These are phyloP conservation scores for Melanotus villosus DNA, from an alignment of 2,888 invertebrate genomes.

Conservation along the genomic window DNA sequence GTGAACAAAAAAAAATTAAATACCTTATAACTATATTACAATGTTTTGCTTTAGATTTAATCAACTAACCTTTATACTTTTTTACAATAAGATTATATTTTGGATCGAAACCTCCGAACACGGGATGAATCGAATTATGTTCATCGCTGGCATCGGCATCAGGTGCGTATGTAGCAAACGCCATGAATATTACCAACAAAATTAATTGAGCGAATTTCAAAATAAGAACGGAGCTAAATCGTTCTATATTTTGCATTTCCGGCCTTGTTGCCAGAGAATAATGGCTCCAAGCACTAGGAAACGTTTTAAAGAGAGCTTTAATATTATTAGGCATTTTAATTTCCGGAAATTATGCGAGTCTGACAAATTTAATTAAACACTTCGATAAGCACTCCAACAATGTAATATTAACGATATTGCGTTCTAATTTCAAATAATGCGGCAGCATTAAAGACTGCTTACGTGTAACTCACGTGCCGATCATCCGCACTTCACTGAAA, in stretches of 20 bases:
- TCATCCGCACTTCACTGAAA: slow-evolving; percentile 18
- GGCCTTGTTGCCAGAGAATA: slow-evolving; percentile 20
- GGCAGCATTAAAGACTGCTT: background rate
- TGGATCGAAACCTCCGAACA: slow-evolving; percentile 57
- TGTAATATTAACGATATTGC: slow-evolving; percentile 23
- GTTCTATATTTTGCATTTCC: slow-evolving; percentile 38
- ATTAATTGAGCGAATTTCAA: slow-evolving; percentile 65
- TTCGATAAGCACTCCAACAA: slow-evolving; percentile 19
- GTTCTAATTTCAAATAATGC: slow-evolving; percentile 22
- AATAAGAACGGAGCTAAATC: slow-evolving; percentile 48
- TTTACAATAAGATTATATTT: slow-evolving; percentile 40
- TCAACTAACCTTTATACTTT: slow-evolving; percentile 41
- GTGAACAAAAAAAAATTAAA: too few species aligned
- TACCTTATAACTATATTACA: too few species aligned
- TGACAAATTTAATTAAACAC: slow-evolving; percentile 35
- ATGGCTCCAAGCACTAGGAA: slow-evolving; percentile 8
- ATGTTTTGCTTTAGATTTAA: slow-evolving; percentile 1
- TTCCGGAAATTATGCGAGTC: background rate
- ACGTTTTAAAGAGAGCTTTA: slow-evolving; percentile 14
- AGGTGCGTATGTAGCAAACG: slow-evolving; percentile 66
- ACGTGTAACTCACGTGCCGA: background rate
- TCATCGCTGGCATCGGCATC: slow-evolving; percentile 66
- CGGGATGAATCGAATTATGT: slow-evolving; percentile 64
- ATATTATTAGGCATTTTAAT: slow-evolving; percentile 30
- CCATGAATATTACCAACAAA: slow-evolving; percentile 65